Evolutionary conservation across 2,888 invertebrate genomes (phyloP).

Genomic region (Epinotia ramella): DNA sequence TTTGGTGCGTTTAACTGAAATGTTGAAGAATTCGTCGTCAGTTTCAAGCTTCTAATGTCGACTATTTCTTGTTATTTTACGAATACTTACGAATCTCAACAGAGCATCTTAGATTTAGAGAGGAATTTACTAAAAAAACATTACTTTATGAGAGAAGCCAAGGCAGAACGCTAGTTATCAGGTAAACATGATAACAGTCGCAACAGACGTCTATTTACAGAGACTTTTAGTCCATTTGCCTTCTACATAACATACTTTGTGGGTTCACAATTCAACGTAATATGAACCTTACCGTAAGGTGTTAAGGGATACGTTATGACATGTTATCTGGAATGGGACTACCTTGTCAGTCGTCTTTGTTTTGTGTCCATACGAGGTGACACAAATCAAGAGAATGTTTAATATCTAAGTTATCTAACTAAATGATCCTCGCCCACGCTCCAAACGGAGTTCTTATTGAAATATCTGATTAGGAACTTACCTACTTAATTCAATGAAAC

Average conservation of each 20-base stretch:
- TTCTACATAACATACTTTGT: background rate
- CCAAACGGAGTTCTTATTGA: background rate
- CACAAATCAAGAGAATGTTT: constrained; percentile 25
- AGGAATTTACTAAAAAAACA: background rate
- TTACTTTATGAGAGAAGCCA: constrained; percentile 7
- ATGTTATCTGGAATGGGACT: background rate
- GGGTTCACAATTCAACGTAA: background rate
- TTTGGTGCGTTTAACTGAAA: no score
- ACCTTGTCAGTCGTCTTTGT: constrained; percentile 29
- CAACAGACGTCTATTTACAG: constrained; percentile 20
- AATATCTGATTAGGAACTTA: background rate
- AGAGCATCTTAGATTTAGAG: no score
- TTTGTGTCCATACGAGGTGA: constrained; percentile 9
- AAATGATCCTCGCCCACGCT: background rate
- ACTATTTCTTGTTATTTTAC: no score
- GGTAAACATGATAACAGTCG: constrained; percentile 34
- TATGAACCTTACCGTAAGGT: background rate
- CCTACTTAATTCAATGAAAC: constrained; percentile 2
- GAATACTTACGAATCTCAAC: no score
- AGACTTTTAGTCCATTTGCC: constrained; percentile 36
- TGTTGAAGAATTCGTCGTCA: no score
- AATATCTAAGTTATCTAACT: no score
- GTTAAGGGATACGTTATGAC: background rate
- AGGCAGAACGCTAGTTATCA: constrained; percentile 18
- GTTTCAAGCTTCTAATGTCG: no score